Evolutionary conservation across 2,888 invertebrate species (phyloP).

Genomic region (Pogonocherus hispidulus): DNA sequence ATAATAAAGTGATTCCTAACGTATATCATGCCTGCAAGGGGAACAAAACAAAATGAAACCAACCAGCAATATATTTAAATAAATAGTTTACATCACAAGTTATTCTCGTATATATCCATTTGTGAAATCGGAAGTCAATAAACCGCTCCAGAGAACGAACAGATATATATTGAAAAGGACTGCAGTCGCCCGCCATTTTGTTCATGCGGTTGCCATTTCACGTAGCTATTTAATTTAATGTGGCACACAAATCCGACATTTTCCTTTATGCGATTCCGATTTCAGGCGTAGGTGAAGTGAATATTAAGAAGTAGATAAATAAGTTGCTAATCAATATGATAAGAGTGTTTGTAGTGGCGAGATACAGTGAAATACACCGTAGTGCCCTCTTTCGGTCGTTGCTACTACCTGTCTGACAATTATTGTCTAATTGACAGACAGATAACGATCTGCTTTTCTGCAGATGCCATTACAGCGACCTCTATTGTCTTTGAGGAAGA

Average conservation of each 20-base stretch:
- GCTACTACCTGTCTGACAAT: too few relatives aligned
- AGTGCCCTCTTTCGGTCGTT: too few relatives aligned
- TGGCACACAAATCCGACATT: conserved; percentile 44
- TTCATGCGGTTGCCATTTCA: conserved; percentile 45
- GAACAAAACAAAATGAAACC: background rate
- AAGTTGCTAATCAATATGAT: conserved; percentile 10
- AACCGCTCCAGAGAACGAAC: conserved; percentile 33
- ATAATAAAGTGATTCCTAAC: background rate
- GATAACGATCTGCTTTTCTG: too few relatives aligned
- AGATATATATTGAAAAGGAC: conserved; percentile 40
- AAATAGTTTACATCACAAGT: conserved; percentile 15
- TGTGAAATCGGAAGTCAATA: conserved; percentile 46
- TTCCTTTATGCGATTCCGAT: conserved; percentile 45
- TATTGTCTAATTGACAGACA: too few relatives aligned
- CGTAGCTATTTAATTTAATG: conserved; percentile 45
- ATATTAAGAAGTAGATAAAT: conserved; percentile 31
- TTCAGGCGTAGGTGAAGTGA: conserved; percentile 39
- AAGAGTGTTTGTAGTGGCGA: too few relatives aligned
- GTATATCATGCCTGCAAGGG: background rate
- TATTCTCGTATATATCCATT: conserved; percentile 20
- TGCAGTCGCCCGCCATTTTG: conserved; percentile 42
- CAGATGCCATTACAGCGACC: too few relatives aligned
- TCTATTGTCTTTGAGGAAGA: too few relatives aligned
- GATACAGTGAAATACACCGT: too few relatives aligned
- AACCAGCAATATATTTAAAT: background rate